Conservation (phyloP, 1,140 invertebrate species). For the Triops longicaudatus region DNA sequence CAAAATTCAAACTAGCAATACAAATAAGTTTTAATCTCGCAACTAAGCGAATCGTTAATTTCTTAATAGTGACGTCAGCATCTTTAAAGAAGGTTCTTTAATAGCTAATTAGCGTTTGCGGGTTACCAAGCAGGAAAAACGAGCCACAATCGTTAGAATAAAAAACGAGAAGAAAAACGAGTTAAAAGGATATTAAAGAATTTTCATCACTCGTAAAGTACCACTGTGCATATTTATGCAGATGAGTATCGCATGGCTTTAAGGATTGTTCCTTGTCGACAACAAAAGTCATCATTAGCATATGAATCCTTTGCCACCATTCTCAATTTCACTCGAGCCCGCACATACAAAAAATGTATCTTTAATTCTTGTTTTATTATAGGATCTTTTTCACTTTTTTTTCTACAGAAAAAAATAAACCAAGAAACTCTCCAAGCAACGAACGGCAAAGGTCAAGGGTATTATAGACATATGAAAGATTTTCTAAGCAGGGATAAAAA, state of each 20-base stretch:
- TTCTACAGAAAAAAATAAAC: too few species aligned
- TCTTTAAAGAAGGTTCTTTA: neutral
- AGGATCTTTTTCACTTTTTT: neutral
- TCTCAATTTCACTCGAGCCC: neutral
- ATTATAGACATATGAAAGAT: too few species aligned
- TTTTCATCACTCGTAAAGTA: conserved; percentile 10
- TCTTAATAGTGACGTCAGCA: neutral
- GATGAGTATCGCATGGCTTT: neutral
- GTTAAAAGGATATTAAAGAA: neutral
- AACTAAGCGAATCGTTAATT: neutral
- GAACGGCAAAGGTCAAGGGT: too few species aligned
- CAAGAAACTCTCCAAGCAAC: too few species aligned
- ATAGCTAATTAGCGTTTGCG: conserved; percentile 4
- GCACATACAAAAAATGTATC: neutral
- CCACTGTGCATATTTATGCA: conserved; percentile 4
- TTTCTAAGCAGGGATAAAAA: neutral
- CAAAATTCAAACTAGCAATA: too few species aligned
- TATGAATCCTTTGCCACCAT: conserved; percentile 4
- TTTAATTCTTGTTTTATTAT: neutral
- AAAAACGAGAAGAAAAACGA: neutral
- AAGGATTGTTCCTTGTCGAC: neutral
- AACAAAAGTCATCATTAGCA: conserved; percentile 12
- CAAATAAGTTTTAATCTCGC: too few species aligned
- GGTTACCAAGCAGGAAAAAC: neutral
- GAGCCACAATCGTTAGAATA: neutral